Conservation (phyloP, 2,113 vertebrate species). For the Tragulus kanchil region DNA sequence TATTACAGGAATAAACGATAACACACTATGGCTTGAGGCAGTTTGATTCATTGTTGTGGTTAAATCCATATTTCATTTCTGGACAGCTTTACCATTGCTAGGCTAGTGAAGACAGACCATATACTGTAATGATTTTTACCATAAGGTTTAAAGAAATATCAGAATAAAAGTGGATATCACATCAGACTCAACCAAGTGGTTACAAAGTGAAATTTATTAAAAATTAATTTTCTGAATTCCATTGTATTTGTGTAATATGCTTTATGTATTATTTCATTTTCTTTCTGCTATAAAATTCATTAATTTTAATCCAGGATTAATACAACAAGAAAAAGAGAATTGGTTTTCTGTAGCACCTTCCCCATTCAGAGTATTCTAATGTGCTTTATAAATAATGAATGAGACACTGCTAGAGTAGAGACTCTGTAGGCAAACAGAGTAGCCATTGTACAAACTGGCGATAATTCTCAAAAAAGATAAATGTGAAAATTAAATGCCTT, state of each 20-base stretch:
- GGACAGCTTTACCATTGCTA: constrained; percentile 64
- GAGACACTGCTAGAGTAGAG: constrained; percentile 55
- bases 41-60: constrained; percentile 75
- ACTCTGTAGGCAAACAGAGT: constrained; percentile 72
- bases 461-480: constrained; percentile 71
- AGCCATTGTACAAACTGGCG: constrained; percentile 70
- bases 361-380: constrained; percentile 65
- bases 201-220: constrained; percentile 69
- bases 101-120: constrained; percentile 72
- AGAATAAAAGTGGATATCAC: constrained; percentile 58
- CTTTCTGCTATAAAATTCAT: constrained; percentile 81
- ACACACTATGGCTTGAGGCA: background rate
- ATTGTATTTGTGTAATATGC: constrained; percentile 77
- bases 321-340: constrained; percentile 77
- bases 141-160: constrained; percentile 41
- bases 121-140: constrained; percentile 64
- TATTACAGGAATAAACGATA: constrained; percentile 60
- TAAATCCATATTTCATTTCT: constrained; percentile 80
- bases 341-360: constrained; percentile 77
- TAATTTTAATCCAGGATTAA: constrained; percentile 85
- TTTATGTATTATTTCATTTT: constrained; percentile 81
- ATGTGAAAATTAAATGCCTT: constrained; percentile 64
- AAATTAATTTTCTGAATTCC: constrained; percentile 81
- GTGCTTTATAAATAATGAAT: constrained; percentile 80
- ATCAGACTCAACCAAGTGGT: background rate